Evolutionary conservation across 1,140 invertebrate genomes (phyloP), one percentile per base, ranked within the genome.

Genomic region (Formica selysi): DNA sequence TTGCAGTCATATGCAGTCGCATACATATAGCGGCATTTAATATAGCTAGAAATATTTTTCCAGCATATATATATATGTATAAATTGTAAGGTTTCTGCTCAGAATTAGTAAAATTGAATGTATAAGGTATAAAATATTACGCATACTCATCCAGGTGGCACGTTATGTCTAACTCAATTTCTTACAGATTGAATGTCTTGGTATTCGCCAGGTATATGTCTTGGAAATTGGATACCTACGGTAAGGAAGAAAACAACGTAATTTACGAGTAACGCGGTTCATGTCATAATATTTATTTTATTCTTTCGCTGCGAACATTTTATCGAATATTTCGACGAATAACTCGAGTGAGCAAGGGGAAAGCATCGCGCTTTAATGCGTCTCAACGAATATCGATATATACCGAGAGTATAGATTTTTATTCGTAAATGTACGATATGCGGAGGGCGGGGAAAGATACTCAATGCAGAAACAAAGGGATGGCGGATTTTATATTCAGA

Each of bases 111-210:
- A 79, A 51, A 64, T 11, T 73, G 38, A 79, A 84, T 74, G 65
- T 67, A 84, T 3, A 32, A 29, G 44, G 68, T 90, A 90, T 90
- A 90, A 86, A 89, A 90, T 90, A 89, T 90, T 70, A 67, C 59
- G 76, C 65, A 89, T 89, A 78, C 84, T 71, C 61, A 80, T 81
- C n/a, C 29, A 29, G 51, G 19, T 65, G 41, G 80, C 32, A 67
- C 70, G 79, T 89, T 86, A 64, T 76, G 67, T 74, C 68, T 61
- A 89, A 89, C 74, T 68, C 88, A 79, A 79, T 89, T 89, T 89
- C 68, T 44, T 87, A 80, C 38, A 32, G 62, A 90, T 89, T 85
- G 85, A 87, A 89, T 78, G 73, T 73, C 29, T 41, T 61, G 57
- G 61, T 59, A 87, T 79, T 79, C 61, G 68, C 38, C 11, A 48